Evolutionary conservation across 2,888 invertebrate species (phyloP), one percentile per base, ranked within the genome.

Genomic region (Zygothrica quintamaculata): DNA sequence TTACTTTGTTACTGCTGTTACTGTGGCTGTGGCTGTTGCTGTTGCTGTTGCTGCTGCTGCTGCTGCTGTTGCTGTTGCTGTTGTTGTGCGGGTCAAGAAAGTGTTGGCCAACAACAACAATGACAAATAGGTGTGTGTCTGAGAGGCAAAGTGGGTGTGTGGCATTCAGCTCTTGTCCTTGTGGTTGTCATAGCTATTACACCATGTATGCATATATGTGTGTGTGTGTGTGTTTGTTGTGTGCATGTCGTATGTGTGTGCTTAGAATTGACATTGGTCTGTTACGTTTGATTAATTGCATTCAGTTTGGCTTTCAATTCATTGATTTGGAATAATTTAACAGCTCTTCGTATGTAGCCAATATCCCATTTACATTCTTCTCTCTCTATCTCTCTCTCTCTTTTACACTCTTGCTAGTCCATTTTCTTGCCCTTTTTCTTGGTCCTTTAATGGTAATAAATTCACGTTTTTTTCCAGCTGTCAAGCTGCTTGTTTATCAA

Each of bases 271-370:
- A 69, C 81, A 71, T 71, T 71, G 65, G 77, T 43, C 60, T 67
- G 47, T 69, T 67, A 66, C 75, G 59, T 84, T 75, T 82, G 82
- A 82, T 87, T 87, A 82, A 82, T 82, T 86, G 74, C 71, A 61
- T 60, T 77, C 65, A 75, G 75, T 82, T 73, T 51, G 65, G 65
- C 53, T 80, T 74, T 60, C 75, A 64, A 74, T 39, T 65, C 81
- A 84, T 75, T 80, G 86, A 68, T 71, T 86, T 61, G 65, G 77
- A 72, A 81, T 85, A 66, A 76, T 76, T 76, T 69, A 76, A 64
- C 70, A 65, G 62, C 56, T 52, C 34, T 46, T 50, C 65, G 60
- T 40, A 48, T 53, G 25, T 47, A 40, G 25, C 34, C 39, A n/a
- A 1, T 8, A 4, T 9, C 3, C 15, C n/a, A 9, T 0, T n/a